Percentiles rank a stretch among this genome's conserved stretches.
These are phyloP conservation scores for Mesorhabditis sp. DNA, from an alignment of 2,888 invertebrate genomes.

Conservation along the genomic window DNA sequence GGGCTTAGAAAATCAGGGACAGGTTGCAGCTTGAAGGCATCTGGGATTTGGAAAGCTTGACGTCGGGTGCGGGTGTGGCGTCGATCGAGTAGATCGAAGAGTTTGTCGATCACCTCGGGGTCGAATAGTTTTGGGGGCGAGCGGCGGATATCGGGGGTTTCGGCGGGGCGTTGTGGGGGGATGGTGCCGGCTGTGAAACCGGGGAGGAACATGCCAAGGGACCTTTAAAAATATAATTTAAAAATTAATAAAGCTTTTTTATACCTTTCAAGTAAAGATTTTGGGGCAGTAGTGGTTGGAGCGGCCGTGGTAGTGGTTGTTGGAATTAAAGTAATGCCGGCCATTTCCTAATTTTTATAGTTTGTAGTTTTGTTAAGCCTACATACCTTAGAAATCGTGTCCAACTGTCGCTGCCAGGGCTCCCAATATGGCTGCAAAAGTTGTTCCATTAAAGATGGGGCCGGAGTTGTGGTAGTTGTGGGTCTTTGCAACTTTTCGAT, in stretches of 20 bases:
- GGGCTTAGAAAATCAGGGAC: constrained; percentile 1
- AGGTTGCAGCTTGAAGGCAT: constrained; percentile 3
- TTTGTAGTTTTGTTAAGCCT: constrained; percentile 2
- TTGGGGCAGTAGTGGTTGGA: constrained; percentile 27
- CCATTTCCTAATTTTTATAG: constrained; percentile 15
- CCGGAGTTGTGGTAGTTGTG: constrained; percentile 37
- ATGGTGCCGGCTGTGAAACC: constrained; percentile 11
- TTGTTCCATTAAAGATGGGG: constrained; percentile 38
- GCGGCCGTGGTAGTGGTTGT: constrained; percentile 34
- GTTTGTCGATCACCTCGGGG: constrained; percentile 27
- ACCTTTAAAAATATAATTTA: background rate
- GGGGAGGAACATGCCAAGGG: background rate
- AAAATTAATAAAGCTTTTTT: background rate
- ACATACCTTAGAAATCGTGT: constrained; percentile 27
- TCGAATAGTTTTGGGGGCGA: constrained; percentile 29
- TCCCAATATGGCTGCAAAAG: constrained; percentile 43
- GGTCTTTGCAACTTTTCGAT: constrained; percentile 33
- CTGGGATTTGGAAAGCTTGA: constrained; percentile 10
- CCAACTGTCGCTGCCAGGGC: constrained; percentile 39
- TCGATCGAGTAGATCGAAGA: constrained; percentile 22
- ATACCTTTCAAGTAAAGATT: constrained; percentile 8
- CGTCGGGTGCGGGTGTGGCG: constrained; percentile 5
- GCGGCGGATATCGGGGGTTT: constrained; percentile 14
- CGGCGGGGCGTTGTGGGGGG: constrained; percentile 23
- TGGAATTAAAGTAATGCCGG: constrained; percentile 29